Evolutionary conservation across 2,888 invertebrate species (phyloP), one percentile per base, ranked within the genome.

Genomic region (Napeogenes inachia): DNA sequence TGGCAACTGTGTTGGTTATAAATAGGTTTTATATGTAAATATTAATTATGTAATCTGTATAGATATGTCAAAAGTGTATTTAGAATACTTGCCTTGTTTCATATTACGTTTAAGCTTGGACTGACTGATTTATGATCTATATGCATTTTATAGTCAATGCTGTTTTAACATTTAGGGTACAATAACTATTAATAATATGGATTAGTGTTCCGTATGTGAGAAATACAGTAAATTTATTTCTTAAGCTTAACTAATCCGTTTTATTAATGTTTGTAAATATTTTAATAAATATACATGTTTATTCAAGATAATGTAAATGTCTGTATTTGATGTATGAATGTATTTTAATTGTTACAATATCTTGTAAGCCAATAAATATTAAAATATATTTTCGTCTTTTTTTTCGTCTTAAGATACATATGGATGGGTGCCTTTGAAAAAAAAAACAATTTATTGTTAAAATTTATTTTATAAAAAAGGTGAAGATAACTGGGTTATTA

Each of bases 51-150:
- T 70, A 21, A 21, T 21, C 21, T 21, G 21, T 21, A 21, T 21
- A 21, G 21, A 21, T 1, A 21, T 21, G 21, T 21, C 21, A 21
- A 72, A 73, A 71, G 67, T 70, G 71, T 75, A 71, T 74, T 74
- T 85, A 86, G 79, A 76, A 76, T 82, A 85, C 87, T 87, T 88
- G 88, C 88, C 87, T 84, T 21, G 21, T 73, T 74, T n/a, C 83
- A 83, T 76, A 77, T 78, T 75, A 80, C 76, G 79, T 76, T 80
- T 75, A 78, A 21, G 21, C 84, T 83, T 38, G 5, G 89, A 88
- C 89, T 88, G 89, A 88, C 84, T 83, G 82, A 79, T 85, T 82
- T 21, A 21, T 21, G 21, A 21, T 21, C 21, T 21, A 21, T 21
- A 21, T 21, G 21, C 21, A 68, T 68, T 60, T 67, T 73, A 74